Percentiles rank a stretch among this genome's conserved stretches.
These are phyloP conservation scores for Nephila pilipes DNA, from an alignment of 1,140 invertebrate species.

Conservation along the genomic window DNA sequence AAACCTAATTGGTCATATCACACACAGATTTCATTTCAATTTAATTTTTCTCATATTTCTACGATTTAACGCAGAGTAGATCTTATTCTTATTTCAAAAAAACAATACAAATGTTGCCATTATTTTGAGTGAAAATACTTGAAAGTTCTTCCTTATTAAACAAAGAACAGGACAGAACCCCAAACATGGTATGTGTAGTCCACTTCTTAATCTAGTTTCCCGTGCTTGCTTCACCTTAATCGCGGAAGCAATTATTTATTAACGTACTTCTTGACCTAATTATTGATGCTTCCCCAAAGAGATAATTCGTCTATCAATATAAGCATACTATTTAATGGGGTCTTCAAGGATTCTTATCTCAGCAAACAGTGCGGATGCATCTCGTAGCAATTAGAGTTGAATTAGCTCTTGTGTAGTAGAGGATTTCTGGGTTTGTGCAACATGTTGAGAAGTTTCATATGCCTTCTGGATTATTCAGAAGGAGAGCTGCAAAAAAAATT, in stretches of 20 bases:
- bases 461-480: neutral
- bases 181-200: too few species aligned
- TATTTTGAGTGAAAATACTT: too few species aligned
- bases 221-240: neutral
- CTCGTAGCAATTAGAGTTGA: neutral
- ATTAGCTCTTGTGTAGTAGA: neutral
- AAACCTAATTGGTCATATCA: too few species aligned
- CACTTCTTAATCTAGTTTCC: too few species aligned
- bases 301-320: neutral
- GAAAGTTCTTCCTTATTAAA: too few species aligned
- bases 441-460: neutral
- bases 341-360: slow-evolving; percentile 14
- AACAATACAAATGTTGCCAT: too few species aligned
- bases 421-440: neutral
- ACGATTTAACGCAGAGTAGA: too few species aligned
- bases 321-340: slow-evolving; percentile 2
- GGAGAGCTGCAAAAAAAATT: neutral
- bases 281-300: neutral
- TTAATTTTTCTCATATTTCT: too few species aligned
- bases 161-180: too few species aligned
- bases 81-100: too few species aligned
- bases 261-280: neutral
- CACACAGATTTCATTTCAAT: too few species aligned
- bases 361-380: slow-evolving; percentile 20
- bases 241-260: slow-evolving; percentile 34